Evolutionary conservation across 2,888 invertebrate species (phyloP).

Genomic region (Sarcophaga rosellei): DNA sequence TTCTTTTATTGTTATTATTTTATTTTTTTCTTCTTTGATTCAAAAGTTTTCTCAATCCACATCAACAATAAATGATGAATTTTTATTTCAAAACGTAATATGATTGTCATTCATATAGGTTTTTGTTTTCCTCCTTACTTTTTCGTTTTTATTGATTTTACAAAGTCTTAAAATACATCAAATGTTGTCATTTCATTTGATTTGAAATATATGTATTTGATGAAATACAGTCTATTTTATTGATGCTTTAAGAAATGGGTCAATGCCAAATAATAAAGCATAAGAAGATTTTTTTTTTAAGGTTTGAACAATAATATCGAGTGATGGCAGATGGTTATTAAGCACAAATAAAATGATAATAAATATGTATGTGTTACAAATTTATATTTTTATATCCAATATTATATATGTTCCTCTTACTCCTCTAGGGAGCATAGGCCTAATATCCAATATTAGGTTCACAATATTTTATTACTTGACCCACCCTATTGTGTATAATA

Average conservation of each 20-base stretch:
- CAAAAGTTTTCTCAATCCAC: neutral
- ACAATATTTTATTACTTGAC: too few species aligned
- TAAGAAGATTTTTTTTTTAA: neutral
- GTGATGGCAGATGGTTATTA: too few species aligned
- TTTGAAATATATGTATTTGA: slow-evolving; percentile 3
- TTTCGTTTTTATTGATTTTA: neutral
- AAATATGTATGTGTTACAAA: too few species aligned
- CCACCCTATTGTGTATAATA: too few species aligned
- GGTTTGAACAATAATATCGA: too few species aligned
- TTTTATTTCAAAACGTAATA: slow-evolving; percentile 1
- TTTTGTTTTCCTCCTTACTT: neutral
- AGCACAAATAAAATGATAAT: too few species aligned
- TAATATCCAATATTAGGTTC: too few species aligned
- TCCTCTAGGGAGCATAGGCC: too few species aligned
- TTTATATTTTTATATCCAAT: too few species aligned
- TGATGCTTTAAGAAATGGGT: slow-evolving; percentile 26
- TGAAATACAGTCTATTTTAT: neutral
- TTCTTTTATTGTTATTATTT: neutral
- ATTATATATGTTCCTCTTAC: too few species aligned
- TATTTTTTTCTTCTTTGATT: slow-evolving; percentile 18
- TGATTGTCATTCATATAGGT: neutral
- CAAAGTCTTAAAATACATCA: neutral
- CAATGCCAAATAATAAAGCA: slow-evolving; percentile 8
- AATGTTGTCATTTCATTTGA: slow-evolving; percentile 18
- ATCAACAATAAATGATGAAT: slow-evolving; percentile 15